These are phyloP conservation scores for Microtus pennsylvanicus DNA, from an alignment of 2,113 vertebrate genomes.

Conservation along the genomic window DNA sequence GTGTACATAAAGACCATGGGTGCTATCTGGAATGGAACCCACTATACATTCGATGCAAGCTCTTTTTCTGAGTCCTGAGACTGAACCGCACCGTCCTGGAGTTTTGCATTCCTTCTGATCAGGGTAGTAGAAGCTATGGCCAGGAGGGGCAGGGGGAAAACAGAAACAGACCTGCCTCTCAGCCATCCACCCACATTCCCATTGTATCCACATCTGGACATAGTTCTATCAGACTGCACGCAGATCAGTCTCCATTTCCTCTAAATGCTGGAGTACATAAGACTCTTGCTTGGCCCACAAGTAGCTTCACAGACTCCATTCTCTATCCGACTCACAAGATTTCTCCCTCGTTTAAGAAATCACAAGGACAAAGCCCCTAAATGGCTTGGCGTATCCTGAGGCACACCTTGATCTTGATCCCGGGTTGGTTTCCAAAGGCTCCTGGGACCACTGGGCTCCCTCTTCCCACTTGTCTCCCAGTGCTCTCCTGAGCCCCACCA, in stretches of 20 bases:
- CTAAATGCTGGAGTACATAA: neutral
- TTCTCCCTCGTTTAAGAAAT: neutral
- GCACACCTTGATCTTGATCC: neutral
- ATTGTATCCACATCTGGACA: neutral
- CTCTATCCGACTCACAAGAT: neutral
- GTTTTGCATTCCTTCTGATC: neutral
- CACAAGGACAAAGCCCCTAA: neutral
- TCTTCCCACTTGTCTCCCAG: neutral
- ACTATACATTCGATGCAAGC: neutral
- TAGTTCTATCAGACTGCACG: neutral
- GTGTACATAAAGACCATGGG: neutral
- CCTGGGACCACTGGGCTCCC: neutral
- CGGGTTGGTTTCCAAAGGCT: accelerated
- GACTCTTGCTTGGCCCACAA: neutral
- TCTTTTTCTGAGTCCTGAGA: neutral
- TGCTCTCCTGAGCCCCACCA: neutral
- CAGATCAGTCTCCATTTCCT: neutral
- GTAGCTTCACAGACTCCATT: neutral
- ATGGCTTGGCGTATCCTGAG: neutral
- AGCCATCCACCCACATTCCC: no score
- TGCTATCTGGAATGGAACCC: neutral
- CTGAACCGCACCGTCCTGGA: neutral
- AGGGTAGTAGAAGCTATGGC: neutral
- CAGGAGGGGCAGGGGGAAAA: neutral
- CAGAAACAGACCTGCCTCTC: neutral